Evolutionary conservation across 2,888 invertebrate species (phyloP).

Genomic region (Matsumyia berberina): DNA sequence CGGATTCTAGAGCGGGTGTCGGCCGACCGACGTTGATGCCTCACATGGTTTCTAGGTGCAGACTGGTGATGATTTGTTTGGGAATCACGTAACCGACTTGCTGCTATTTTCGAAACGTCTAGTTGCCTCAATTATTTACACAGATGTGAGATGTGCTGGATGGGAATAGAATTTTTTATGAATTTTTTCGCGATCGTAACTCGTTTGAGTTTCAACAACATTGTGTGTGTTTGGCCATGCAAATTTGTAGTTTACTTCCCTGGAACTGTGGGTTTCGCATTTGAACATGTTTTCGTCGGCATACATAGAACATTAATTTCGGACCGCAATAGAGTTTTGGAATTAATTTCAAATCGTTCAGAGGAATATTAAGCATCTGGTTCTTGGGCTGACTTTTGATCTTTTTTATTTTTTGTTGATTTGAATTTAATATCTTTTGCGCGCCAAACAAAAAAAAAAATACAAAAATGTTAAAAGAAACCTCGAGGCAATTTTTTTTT

Average conservation of each 20-base stretch:
- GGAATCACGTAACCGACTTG: constrained; percentile 38
- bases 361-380: not conserved
- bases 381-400: not conserved
- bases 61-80: constrained; percentile 54
- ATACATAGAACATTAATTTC: constrained; percentile 2
- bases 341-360: constrained; percentile 2
- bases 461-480: too few relatives aligned
- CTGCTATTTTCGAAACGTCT: constrained; percentile 60
- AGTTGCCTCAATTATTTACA: constrained; percentile 56
- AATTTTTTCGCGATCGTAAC: constrained; percentile 18
- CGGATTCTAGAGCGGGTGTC: constrained; percentile 26
- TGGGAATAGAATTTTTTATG: constrained; percentile 8
- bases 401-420: constrained; percentile 10
- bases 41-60: constrained; percentile 8
- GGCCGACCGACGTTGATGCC: constrained; percentile 1
- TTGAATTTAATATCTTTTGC: not conserved
- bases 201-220: constrained; percentile 5
- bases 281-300: not conserved
- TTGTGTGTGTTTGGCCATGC: not conserved
- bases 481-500: not conserved
- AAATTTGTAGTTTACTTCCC: constrained; percentile 4
- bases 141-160: constrained; percentile 49
- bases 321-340: constrained; percentile 3
- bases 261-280: not conserved
- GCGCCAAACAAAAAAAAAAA: not conserved